Conservation (phyloP, 2,797 vertebrate species). For the Eulemur albifrons region DNA sequence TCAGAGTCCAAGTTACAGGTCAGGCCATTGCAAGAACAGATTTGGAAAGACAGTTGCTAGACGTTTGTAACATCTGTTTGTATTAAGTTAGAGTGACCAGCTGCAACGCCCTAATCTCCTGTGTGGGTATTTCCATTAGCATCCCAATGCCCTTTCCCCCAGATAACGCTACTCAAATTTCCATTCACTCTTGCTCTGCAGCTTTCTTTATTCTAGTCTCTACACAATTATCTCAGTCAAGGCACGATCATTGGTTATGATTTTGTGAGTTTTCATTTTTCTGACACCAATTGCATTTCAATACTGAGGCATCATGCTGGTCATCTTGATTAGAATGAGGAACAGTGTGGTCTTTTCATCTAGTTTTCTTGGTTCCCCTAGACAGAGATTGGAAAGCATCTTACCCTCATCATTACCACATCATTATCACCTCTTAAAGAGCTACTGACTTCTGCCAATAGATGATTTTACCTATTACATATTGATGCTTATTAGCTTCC, state of each 20-base stretch:
- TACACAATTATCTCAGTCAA: background rate
- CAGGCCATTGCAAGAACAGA: background rate
- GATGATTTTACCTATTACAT: background rate
- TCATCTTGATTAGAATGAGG: background rate
- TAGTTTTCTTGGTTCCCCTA: background rate
- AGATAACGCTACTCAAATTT: background rate
- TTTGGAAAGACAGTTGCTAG: background rate
- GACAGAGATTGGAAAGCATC: background rate
- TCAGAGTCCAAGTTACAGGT: background rate
- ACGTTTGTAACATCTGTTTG: background rate
- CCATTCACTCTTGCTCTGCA: background rate
- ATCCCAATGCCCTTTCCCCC: background rate
- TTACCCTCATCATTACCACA: background rate
- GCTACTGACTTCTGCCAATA: background rate
- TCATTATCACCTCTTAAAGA: background rate
- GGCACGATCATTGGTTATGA: background rate
- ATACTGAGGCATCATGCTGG: background rate
- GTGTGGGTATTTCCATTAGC: background rate
- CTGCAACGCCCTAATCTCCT: background rate
- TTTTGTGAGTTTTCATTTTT: constrained; percentile 18
- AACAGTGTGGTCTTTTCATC: background rate
- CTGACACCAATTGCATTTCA: background rate
- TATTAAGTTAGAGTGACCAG: background rate
- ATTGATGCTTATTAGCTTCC: background rate
- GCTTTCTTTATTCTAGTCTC: background rate